Conservation (phyloP, 2,113 vertebrate species). For the Clarias macrocephalus region DNA sequence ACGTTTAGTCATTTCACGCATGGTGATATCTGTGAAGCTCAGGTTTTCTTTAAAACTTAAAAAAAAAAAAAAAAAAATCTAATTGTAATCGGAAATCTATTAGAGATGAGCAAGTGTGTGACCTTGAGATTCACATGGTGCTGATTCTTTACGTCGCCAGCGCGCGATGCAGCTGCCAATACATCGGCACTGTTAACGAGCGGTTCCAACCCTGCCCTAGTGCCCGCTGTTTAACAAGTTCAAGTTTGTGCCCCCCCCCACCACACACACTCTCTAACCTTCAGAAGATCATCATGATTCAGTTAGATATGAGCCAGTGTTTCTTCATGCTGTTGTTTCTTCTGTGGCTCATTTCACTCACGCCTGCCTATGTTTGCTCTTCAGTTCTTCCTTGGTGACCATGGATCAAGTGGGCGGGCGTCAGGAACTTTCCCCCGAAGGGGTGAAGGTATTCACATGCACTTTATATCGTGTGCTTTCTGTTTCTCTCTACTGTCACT, state of each 20-base stretch:
- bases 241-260: not conserved
- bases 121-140: not conserved
- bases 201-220: not conserved
- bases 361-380: constrained; percentile 12
- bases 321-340: not conserved
- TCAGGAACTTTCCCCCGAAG: constrained; percentile 68
- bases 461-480: not conserved
- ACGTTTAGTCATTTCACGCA: not conserved
- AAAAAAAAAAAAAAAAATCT: too few species aligned
- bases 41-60: not conserved
- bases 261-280: not conserved
- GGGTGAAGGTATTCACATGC: constrained; percentile 78
- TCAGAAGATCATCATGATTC: not conserved
- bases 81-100: not conserved
- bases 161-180: not conserved
- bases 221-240: too few species aligned
- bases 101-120: not conserved
- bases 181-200: not conserved
- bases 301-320: not conserved
- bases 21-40: not conserved
- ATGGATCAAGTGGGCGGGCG: constrained; percentile 77
- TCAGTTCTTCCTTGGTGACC: constrained; percentile 70
- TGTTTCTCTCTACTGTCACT: not conserved
- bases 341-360: not conserved
- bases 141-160: not conserved